Evolutionary conservation across 2,113 vertebrate species (phyloP).

Genomic region (Scopus umbretta): DNA sequence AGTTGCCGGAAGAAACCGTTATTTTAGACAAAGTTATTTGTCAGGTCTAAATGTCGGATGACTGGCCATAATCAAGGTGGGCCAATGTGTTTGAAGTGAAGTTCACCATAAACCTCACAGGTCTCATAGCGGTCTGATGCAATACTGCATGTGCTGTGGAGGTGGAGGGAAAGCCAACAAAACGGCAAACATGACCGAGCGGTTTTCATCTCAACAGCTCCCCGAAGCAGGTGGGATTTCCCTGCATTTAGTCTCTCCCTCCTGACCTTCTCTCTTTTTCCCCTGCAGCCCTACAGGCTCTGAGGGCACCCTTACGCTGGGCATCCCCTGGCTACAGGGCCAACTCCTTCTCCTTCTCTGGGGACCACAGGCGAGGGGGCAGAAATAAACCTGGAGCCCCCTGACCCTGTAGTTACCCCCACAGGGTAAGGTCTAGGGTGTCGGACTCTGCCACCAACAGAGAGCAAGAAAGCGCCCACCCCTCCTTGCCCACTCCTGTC

Average conservation of each 20-base stretch:
- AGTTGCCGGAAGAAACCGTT: background rate
- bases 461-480: background rate
- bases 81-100: background rate
- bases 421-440: rapidly evolving
- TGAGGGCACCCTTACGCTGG: background rate
- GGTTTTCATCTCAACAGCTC: background rate
- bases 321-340: background rate
- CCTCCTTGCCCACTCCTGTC: background rate
- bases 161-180: background rate
- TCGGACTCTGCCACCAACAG: background rate
- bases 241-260: background rate
- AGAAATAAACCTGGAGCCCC: background rate
- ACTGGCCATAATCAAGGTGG: background rate
- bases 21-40: background rate
- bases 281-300: background rate
- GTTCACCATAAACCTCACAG: background rate
- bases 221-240: background rate
- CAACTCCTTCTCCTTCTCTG: background rate
- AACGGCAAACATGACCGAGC: background rate
- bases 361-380: rapidly evolving
- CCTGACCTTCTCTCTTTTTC: background rate
- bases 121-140: background rate
- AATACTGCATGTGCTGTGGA: background rate
- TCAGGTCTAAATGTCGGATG: background rate
- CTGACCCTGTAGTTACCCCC: rapidly evolving